phyloP scores from a whole-genome alignment of 2,888 invertebrate genomes.

The Therioaphis trifolii region DNA sequence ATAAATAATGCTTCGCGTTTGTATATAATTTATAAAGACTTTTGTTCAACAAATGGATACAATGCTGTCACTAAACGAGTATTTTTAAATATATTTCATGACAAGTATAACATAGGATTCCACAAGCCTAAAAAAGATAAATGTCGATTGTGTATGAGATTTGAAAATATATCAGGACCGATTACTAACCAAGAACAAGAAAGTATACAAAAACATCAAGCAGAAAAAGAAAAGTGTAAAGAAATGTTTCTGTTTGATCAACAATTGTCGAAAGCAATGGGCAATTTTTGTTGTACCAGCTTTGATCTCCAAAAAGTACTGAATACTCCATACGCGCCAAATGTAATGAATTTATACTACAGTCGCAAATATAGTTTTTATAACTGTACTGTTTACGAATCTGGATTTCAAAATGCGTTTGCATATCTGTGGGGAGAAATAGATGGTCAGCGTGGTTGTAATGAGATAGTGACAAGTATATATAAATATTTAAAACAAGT shows the following conservation, averaged over 20 bases:
- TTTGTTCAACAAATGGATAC: neutral
- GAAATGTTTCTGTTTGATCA: neutral
- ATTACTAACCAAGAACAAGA: neutral
- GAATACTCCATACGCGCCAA: slow-evolving; percentile 65
- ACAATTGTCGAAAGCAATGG: neutral
- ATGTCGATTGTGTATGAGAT: neutral
- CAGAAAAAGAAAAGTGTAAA: neutral
- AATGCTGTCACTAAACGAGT: too few relatives aligned
- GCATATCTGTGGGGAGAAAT: slow-evolving; percentile 66
- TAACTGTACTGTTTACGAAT: slow-evolving; percentile 66
- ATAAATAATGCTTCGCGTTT: neutral
- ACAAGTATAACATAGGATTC: neutral
- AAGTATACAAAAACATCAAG: neutral
- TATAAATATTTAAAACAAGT: neutral
- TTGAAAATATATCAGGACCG: neutral
- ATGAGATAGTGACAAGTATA: slow-evolving; percentile 64
- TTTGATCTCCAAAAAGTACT: slow-evolving; percentile 66
- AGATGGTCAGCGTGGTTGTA: slow-evolving; percentile 66
- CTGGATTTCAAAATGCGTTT: slow-evolving; percentile 63
- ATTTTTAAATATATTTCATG: neutral
- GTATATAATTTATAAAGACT: neutral
- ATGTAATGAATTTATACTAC: slow-evolving; percentile 65
- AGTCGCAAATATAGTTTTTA: slow-evolving; percentile 65
- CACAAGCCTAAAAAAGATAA: neutral
- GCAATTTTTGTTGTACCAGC: slow-evolving; percentile 12